These are phyloP conservation scores for Scaptomyza tumidula DNA, from an alignment of 2,888 invertebrate genomes.

Conservation along the genomic window DNA sequence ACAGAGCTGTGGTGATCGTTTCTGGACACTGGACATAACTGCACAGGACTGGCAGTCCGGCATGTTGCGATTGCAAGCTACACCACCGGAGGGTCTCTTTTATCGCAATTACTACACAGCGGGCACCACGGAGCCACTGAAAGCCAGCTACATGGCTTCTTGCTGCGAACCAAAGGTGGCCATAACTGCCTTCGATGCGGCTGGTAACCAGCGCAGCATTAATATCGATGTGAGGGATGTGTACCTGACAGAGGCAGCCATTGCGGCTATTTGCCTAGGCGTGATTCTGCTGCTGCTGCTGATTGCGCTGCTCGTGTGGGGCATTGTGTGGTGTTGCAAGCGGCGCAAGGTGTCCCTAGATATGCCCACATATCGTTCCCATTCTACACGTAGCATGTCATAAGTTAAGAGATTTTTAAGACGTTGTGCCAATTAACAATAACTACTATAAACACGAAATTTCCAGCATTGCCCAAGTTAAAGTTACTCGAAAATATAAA, in stretches of 20 bases:
- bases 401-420: constrained; percentile 41
- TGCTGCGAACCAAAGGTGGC: constrained; percentile 90
- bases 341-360: constrained; percentile 86
- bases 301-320: constrained; percentile 86
- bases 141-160: constrained; percentile 88
- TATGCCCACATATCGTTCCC: constrained; percentile 86
- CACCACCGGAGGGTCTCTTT: constrained; percentile 86
- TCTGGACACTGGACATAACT: constrained; percentile 89
- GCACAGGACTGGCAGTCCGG: constrained; percentile 89
- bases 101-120: constrained; percentile 88
- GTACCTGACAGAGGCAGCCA: constrained; percentile 85
- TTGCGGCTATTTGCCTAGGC: constrained; percentile 90
- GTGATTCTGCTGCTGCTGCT: constrained; percentile 87
- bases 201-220: constrained; percentile 88
- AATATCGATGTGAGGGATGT: constrained; percentile 87
- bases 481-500: not conserved
- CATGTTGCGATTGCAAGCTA: constrained; percentile 86
- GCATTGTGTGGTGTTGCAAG: constrained; percentile 87
- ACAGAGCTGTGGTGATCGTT: constrained; percentile 87
- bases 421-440: constrained; percentile 33
- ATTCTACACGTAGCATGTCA: constrained; percentile 82
- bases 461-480: constrained; percentile 23
- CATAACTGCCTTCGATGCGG: constrained; percentile 88
- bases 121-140: constrained; percentile 88
- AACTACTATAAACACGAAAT: constrained; percentile 15